Conservation (phyloP, 1,140 invertebrate genomes). For the Helicoverpa armigera region DNA sequence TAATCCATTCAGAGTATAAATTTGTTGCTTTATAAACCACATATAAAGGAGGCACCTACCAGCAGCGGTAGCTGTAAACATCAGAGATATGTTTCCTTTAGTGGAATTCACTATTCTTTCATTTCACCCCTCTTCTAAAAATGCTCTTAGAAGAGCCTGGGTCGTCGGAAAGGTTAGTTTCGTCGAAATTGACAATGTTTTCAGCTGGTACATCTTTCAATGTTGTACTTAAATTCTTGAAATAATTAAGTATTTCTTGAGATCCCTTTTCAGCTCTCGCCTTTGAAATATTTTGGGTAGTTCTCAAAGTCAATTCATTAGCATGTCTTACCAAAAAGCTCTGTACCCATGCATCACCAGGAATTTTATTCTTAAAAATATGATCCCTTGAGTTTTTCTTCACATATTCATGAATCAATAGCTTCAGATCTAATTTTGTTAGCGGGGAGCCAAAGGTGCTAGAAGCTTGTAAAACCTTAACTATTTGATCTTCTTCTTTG, state of each 20-base stretch:
- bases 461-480: not conserved
- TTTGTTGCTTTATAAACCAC: conserved; percentile 76
- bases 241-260: conserved; percentile 41
- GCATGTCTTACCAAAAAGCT: conserved; percentile 46
- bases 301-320: conserved; percentile 12
- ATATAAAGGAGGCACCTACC: conserved; percentile 69
- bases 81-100: conserved; percentile 70
- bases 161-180: conserved; percentile 80
- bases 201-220: conserved; percentile 66
- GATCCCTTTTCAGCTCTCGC: conserved; percentile 28
- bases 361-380: conserved; percentile 47
- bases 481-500: not conserved
- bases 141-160: conserved; percentile 67
- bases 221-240: conserved; percentile 32
- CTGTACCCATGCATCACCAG: conserved; percentile 49
- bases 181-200: conserved; percentile 81
- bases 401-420: conserved; percentile 53
- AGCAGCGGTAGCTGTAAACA: conserved; percentile 70
- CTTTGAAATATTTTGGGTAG: conserved; percentile 42
- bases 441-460: conserved; percentile 46
- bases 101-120: conserved; percentile 68
- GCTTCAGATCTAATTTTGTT: conserved; percentile 52
- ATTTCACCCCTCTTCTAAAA: conserved; percentile 65
- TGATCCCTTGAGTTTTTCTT: conserved; percentile 48
- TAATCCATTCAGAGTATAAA: conserved; percentile 72